Conservation (phyloP, 2,113 vertebrate species). For the Tor tambroides region DNA sequence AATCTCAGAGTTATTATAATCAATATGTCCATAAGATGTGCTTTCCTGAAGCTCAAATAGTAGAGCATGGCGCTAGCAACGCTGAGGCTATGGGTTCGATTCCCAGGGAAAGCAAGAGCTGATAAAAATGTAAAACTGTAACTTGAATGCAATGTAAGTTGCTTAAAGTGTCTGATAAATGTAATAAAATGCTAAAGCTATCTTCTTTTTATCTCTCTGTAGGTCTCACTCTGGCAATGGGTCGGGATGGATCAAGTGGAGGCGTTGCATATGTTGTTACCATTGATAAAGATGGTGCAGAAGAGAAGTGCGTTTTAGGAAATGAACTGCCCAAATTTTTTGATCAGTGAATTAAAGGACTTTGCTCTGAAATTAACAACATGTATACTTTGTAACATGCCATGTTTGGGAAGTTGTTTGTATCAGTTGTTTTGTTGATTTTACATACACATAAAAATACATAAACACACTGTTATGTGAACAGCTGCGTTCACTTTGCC, state of each 20-base stretch:
- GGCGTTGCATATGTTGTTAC: conserved; percentile 84
- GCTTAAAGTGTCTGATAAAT: too few species aligned
- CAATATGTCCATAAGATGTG: background rate
- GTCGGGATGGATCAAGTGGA: conserved; percentile 84
- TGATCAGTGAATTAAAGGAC: conserved; percentile 69
- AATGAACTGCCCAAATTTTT: conserved; percentile 83
- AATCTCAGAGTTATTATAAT: background rate
- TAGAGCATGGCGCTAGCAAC: too few species aligned
- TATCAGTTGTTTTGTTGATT: background rate
- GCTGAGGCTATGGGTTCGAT: too few species aligned
- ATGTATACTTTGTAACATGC: background rate
- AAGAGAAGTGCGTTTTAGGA: conserved; percentile 81
- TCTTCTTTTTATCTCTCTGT: conserved; percentile 19
- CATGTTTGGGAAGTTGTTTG: too few species aligned
- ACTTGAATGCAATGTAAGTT: too few species aligned
- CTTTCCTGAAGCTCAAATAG: too few species aligned
- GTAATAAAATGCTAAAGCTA: too few species aligned
- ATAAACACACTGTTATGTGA: background rate
- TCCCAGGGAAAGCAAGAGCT: too few species aligned
- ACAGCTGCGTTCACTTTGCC: background rate
- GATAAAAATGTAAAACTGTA: too few species aligned
- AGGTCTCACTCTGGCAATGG: conserved; percentile 87
- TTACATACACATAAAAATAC: background rate
- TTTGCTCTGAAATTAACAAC: background rate
- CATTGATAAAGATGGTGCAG: conserved; percentile 77